Conservation (phyloP, 2,113 vertebrate genomes). For the Syngnathoides biaculeatus region DNA sequence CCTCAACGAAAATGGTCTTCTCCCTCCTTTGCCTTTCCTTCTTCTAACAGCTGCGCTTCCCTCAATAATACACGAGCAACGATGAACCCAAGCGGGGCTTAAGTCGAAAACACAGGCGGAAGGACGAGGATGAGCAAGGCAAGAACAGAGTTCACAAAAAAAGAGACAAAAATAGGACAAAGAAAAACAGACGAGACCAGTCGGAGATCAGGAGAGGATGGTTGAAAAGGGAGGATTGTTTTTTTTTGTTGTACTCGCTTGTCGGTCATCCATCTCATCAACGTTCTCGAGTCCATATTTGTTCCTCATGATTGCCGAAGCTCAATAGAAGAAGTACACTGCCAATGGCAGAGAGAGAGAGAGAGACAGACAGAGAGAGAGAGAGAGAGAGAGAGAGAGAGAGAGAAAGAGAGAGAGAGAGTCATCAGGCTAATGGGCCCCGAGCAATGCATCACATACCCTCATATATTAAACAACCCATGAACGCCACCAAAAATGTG, state of each 20-base stretch:
- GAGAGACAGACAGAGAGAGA: not conserved
- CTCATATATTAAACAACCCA: not conserved
- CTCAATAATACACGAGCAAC: slow-evolving; percentile 59
- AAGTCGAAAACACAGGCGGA: slow-evolving; percentile 22
- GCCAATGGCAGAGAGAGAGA: slow-evolving; percentile 9
- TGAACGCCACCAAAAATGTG: not conserved
- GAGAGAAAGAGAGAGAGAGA: not conserved
- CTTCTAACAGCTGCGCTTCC: slow-evolving; percentile 14
- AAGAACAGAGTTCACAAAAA: slow-evolving; percentile 1
- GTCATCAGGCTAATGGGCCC: slow-evolving; percentile 41
- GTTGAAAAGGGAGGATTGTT: slow-evolving; percentile 40
- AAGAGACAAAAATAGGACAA: not conserved
- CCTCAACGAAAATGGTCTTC: slow-evolving; percentile 2
- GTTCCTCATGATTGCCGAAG: slow-evolving; percentile 38
- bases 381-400: not conserved
- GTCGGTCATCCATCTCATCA: slow-evolving; percentile 37
- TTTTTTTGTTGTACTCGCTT: slow-evolving; percentile 22
- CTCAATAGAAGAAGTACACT: slow-evolving; percentile 80
- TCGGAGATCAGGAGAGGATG: slow-evolving; percentile 49
- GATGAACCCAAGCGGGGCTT: slow-evolving; percentile 33
- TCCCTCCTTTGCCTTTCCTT: slow-evolving; percentile 25
- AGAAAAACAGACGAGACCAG: slow-evolving; percentile 17
- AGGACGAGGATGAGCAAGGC: slow-evolving; percentile 18
- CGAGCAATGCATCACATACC: not conserved
- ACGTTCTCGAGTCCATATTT: slow-evolving; percentile 58